phyloP scores from a whole-genome alignment of 1,140 invertebrate species.

The Muscidifurax raptorellus region DNA sequence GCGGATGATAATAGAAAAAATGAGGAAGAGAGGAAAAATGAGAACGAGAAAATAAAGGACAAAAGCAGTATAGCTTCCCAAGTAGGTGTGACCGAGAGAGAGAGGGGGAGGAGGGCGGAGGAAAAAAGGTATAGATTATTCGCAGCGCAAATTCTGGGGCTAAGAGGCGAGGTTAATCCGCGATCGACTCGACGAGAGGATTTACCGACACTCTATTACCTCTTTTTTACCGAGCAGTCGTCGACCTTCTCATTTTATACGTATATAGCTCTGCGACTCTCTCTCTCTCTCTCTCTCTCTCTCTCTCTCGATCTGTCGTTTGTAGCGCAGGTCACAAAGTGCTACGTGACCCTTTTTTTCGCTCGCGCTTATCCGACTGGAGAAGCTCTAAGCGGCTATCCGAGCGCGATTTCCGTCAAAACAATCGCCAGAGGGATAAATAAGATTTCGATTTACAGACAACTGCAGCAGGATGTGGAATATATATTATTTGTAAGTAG shows the following conservation, averaged over 20 bases:
- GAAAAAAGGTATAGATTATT: conserved; percentile 15
- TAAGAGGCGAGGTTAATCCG: conserved; percentile 53
- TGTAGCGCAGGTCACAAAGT: conserved; percentile 46
- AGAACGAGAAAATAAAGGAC: conserved; percentile 24
- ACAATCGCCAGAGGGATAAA: conserved; percentile 40
- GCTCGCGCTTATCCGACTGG: background rate
- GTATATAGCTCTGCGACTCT: background rate
- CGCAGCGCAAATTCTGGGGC: conserved; percentile 19
- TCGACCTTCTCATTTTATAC: conserved; percentile 41
- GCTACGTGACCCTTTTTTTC: conserved; percentile 48
- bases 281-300: conserved; percentile 18
- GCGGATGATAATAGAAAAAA: background rate
- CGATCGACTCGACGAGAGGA: conserved; percentile 49
- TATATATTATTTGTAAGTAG: conserved; percentile 7
- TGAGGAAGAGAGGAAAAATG: conserved; percentile 11
- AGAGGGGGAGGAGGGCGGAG: conserved; percentile 34
- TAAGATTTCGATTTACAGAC: conserved; percentile 19
- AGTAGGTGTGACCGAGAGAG: conserved; percentile 46
- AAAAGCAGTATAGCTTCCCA: background rate
- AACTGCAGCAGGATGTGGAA: background rate
- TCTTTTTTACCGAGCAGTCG: conserved; percentile 41
- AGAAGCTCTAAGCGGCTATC: conserved; percentile 12
- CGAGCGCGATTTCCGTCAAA: conserved; percentile 43
- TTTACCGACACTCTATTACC: conserved; percentile 55
- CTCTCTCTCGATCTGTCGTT: conserved; percentile 44